Conservation (phyloP, 2,888 invertebrate species). For the Drosophila pegasa region DNA sequence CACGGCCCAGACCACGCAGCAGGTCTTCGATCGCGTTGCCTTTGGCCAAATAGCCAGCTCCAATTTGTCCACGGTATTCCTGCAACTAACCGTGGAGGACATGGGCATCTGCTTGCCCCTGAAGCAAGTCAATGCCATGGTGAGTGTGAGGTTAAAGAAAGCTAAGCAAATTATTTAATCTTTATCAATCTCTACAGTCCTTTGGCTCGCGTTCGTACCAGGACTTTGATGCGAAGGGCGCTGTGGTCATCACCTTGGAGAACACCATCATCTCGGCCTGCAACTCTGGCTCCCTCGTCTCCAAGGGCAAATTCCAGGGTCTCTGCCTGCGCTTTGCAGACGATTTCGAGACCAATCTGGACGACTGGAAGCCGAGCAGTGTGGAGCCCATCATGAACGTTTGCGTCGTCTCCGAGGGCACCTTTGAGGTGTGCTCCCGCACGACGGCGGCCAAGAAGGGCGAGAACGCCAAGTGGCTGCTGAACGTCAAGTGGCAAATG, state of each 20-base stretch:
- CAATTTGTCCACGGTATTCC: conserved; percentile 94
- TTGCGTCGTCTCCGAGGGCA: conserved; percentile 99
- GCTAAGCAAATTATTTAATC: neutral
- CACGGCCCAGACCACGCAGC: conserved; percentile 83
- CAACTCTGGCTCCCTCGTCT: conserved; percentile 97
- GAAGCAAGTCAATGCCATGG: conserved; percentile 91
- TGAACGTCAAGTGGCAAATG: conserved; percentile 99
- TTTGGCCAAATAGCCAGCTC: conserved; percentile 92
- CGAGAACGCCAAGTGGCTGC: conserved; percentile 98
- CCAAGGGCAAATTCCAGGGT: conserved; percentile 95
- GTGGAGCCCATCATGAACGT: conserved; percentile 93
- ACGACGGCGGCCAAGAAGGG: conserved; percentile 93
- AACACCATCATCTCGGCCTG: conserved; percentile 97
- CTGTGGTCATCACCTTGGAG: conserved; percentile 97
- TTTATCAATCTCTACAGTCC: conserved; percentile 81
- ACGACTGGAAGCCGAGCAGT: conserved; percentile 98
- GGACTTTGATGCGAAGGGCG: conserved; percentile 93
- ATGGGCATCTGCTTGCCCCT: conserved; percentile 98
- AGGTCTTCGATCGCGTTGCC: conserved; percentile 90
- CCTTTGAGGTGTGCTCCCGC: conserved; percentile 94
- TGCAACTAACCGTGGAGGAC: conserved; percentile 97
- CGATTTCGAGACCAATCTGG: conserved; percentile 97
- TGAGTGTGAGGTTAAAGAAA: conserved; percentile 6
- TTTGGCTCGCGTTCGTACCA: conserved; percentile 89
- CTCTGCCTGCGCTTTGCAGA: conserved; percentile 97